These are phyloP conservation scores for Zaprionus taronus DNA, from an alignment of 1,140 invertebrate species.

Conservation along the genomic window DNA sequence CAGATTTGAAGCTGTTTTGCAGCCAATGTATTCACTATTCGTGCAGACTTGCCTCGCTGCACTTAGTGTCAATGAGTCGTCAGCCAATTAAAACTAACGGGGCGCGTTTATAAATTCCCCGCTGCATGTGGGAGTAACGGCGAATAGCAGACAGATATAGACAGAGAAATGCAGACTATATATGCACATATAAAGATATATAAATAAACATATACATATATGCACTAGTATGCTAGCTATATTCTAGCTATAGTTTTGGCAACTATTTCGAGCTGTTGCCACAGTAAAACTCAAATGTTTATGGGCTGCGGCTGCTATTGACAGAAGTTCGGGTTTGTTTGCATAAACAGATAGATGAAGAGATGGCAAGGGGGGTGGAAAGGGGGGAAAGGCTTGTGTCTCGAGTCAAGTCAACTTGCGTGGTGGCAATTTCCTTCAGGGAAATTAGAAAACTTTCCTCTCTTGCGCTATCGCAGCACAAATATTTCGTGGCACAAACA, in stretches of 20 bases:
- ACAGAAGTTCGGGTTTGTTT: conserved; percentile 33
- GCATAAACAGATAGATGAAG: conserved; percentile 23
- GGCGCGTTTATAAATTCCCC: conserved; percentile 46
- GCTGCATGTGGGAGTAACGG: conserved; percentile 19
- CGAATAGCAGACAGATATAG: conserved; percentile 4
- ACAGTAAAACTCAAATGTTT: conserved; percentile 67
- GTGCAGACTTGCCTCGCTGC: background rate
- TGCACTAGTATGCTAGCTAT: background rate
- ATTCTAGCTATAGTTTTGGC: conserved; percentile 11
- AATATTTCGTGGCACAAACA: conserved; percentile 61
- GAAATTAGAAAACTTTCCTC: conserved; percentile 74
- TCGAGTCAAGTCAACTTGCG: conserved; percentile 30
- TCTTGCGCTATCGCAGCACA: conserved; percentile 57
- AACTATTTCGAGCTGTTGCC: conserved; percentile 30
- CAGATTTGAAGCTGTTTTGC: background rate
- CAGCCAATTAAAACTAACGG: conserved; percentile 63
- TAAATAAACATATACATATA: background rate
- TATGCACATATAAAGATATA: conserved; percentile 14
- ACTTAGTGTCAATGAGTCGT: background rate
- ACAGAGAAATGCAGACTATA: conserved; percentile 23
- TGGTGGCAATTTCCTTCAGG: conserved; percentile 63
- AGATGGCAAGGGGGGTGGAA: background rate
- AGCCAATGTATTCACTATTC: background rate
- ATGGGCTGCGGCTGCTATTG: conserved; percentile 48
- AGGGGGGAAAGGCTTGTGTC: conserved; percentile 26